These are phyloP conservation scores for Agriotes lineatus DNA, from an alignment of 2,888 invertebrate genomes.

Conservation along the genomic window DNA sequence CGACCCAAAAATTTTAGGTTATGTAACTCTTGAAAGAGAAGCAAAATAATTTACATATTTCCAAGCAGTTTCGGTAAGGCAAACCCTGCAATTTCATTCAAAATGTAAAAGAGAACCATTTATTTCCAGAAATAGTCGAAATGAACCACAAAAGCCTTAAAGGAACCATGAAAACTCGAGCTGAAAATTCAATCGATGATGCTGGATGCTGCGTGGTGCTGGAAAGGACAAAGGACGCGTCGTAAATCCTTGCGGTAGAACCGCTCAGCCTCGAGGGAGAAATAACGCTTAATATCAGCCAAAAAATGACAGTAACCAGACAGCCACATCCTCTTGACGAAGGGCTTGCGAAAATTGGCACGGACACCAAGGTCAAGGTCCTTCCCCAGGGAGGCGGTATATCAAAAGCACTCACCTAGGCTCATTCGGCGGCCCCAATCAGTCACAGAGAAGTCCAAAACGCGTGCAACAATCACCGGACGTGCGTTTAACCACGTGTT, in stretches of 20 bases:
- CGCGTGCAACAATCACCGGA: not conserved
- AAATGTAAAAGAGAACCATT: no score
- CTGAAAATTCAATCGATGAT: conserved; percentile 34
- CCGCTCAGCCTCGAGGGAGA: not conserved
- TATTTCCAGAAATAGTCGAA: no score
- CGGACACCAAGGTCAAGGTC: no score
- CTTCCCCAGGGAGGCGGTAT: not conserved
- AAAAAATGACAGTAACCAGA: not conserved
- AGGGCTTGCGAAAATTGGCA: no score
- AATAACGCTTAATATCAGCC: not conserved
- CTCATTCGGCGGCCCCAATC: not conserved
- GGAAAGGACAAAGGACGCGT: conserved; percentile 30
- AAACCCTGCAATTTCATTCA: no score
- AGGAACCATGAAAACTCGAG: not conserved
- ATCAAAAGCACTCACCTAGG: conserved; percentile 1
- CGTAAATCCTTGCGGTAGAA: conserved; percentile 5
- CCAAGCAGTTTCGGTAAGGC: no score
- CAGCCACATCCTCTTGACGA: not conserved
- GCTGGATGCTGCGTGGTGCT: conserved; percentile 40
- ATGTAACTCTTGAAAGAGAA: no score
- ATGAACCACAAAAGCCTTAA: no score
- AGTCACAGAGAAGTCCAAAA: not conserved
- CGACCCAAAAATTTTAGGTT: not conserved
- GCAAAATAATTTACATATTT: no score
- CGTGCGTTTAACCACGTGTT: conserved; percentile 47